A percentile compares a stretch with the other conserved stretches of the same genome.
Evolutionary conservation across 2,888 invertebrate species (phyloP).

Genomic region (Drosophila falleni): DNA sequence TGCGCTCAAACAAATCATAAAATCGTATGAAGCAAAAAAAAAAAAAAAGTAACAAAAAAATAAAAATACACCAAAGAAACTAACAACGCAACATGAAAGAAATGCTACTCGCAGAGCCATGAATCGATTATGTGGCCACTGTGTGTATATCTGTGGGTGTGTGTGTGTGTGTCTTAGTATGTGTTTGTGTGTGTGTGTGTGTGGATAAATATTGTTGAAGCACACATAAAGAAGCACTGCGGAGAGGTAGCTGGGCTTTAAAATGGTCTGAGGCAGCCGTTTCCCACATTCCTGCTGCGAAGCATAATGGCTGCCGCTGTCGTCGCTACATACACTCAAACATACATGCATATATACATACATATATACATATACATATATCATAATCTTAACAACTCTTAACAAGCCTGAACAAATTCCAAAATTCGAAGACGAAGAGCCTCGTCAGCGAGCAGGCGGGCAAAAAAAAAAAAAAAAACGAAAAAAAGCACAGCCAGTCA

Average conservation of each 20-base stretch:
- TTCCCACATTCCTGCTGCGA: constrained; percentile 84
- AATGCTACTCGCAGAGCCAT: constrained; percentile 77
- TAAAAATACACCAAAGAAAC: constrained; percentile 57
- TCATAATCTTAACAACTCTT: constrained; percentile 85
- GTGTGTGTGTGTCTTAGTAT: constrained; percentile 23
- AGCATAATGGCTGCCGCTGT: constrained; percentile 80
- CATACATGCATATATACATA: constrained; percentile 29
- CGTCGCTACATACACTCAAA: constrained; percentile 44
- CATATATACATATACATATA: constrained; percentile 71
- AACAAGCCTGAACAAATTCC: constrained; percentile 84
- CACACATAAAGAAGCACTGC: constrained; percentile 39
- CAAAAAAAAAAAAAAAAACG: constrained; percentile 15
- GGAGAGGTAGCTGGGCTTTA: constrained; percentile 50
- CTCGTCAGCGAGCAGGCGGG: constrained; percentile 38
- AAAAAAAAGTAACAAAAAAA: constrained; percentile 53
- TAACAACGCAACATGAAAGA: constrained; percentile 78
- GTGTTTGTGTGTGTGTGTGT: constrained; percentile 24
- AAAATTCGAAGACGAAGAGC: constrained; percentile 70
- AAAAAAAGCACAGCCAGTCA: constrained; percentile 68
- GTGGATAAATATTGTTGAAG: constrained; percentile 46
- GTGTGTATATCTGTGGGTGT: constrained; percentile 44
- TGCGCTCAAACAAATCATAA: constrained; percentile 83
- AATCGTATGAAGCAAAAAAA: constrained; percentile 62
- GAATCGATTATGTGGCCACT: constrained; percentile 82
- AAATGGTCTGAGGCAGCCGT: constrained; percentile 76